phyloP scores from a whole-genome alignment of 2,113 vertebrate genomes.

The Malurus alboscapulatus region DNA sequence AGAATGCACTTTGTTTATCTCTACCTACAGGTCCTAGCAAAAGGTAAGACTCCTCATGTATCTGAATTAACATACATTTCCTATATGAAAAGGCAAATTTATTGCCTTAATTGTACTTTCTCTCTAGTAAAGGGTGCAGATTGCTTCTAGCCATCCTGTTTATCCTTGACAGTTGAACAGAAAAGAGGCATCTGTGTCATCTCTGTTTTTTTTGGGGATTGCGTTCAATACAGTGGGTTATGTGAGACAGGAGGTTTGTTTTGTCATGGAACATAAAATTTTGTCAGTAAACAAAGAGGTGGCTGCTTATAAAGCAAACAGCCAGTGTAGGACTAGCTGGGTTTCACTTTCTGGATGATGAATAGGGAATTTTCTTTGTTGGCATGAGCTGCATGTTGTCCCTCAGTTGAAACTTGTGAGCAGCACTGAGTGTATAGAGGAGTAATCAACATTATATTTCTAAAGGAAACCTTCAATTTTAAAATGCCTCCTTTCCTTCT shows the following conservation, averaged over 20 bases:
- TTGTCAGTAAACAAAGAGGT: background rate
- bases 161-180: background rate
- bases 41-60: background rate
- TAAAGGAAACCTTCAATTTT: background rate
- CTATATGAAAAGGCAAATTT: background rate
- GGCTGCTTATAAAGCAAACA: background rate
- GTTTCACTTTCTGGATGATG: background rate
- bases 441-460: background rate
- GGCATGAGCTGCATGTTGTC: background rate
- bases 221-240: background rate
- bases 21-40: background rate
- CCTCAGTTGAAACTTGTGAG: background rate
- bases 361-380: background rate
- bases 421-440: background rate
- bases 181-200: background rate
- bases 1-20: background rate
- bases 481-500: background rate
- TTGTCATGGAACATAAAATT: background rate
- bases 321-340: background rate
- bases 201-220: background rate
- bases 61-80: background rate
- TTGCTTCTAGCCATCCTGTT: background rate
- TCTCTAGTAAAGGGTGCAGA: constrained; percentile 3
- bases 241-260: background rate
- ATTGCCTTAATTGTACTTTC: background rate